Evolutionary conservation across 2,797 vertebrate species (phyloP).

Genomic region (Ciconia nigra): DNA sequence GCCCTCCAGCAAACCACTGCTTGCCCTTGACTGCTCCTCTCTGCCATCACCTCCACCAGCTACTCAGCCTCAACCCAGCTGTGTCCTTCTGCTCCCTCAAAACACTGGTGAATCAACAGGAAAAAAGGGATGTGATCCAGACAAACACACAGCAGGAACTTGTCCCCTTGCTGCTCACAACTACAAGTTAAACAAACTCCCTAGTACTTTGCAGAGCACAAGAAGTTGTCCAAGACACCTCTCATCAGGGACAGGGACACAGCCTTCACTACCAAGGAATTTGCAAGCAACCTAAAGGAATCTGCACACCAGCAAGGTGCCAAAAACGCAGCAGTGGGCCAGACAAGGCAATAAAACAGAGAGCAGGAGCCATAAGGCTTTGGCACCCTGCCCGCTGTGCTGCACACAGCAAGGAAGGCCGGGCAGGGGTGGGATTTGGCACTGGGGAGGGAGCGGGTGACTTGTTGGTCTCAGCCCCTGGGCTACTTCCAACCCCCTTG

Average conservation of each 20-base stretch:
- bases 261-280: not conserved
- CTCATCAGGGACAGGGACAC: not conserved
- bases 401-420: not conserved
- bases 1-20: not conserved
- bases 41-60: not conserved
- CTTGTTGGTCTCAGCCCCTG: not conserved
- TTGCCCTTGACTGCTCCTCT: not conserved
- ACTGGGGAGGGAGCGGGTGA: not conserved
- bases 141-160: not conserved
- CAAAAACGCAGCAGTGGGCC: not conserved
- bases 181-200: not conserved
- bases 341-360: not conserved
- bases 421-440: slow-evolving; percentile 38
- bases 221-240: not conserved
- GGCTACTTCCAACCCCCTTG: not conserved
- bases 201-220: not conserved
- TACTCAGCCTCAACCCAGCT: not conserved
- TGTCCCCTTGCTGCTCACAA: not conserved
- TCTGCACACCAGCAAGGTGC: not conserved
- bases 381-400: not conserved
- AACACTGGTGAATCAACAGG: not conserved
- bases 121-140: not conserved
- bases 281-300: not conserved
- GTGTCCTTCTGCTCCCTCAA: not conserved
- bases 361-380: not conserved